Conservation (phyloP, 2,888 invertebrate species). For the Spialia ferax region DNA sequence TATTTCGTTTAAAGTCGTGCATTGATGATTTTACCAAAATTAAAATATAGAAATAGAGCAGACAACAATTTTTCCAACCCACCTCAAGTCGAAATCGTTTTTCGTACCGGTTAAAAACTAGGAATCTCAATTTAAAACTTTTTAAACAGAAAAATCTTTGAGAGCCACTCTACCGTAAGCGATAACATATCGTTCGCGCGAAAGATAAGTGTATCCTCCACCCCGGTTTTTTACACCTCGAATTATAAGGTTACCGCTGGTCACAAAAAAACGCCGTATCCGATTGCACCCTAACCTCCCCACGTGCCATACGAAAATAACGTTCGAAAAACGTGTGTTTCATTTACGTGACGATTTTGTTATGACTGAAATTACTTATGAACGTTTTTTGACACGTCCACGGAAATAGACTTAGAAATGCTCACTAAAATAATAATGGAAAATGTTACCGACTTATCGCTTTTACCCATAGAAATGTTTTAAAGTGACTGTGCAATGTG, state of each 20-base stretch:
- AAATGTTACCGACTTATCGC: constrained; percentile 5
- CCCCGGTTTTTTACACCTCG: constrained; percentile 65
- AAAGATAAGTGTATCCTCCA: constrained; percentile 78
- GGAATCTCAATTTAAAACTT: neutral
- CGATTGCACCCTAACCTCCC: constrained; percentile 55
- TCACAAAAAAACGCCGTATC: constrained; percentile 59
- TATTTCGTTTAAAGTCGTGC: no score
- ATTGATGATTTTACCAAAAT: no score
- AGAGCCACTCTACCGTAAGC: constrained; percentile 56
- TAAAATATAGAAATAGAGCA: no score
- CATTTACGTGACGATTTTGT: constrained; percentile 84
- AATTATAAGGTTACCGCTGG: constrained; percentile 67
- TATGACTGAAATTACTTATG: constrained; percentile 81
- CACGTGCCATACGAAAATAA: constrained; percentile 65
- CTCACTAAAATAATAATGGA: constrained; percentile 9
- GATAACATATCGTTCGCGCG: constrained; percentile 79
- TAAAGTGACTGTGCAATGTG: no score
- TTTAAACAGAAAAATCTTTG: constrained; percentile 57
- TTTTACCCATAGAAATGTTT: constrained; percentile 13
- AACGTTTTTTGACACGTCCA: constrained; percentile 43
- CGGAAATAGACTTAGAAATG: constrained; percentile 51
- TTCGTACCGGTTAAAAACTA: no score
- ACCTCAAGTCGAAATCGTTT: no score
- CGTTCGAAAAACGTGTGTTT: constrained; percentile 72
- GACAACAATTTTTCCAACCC: no score